phyloP scores from a whole-genome alignment of 2,888 invertebrate species.

The Lasioglossum figueresi region DNA sequence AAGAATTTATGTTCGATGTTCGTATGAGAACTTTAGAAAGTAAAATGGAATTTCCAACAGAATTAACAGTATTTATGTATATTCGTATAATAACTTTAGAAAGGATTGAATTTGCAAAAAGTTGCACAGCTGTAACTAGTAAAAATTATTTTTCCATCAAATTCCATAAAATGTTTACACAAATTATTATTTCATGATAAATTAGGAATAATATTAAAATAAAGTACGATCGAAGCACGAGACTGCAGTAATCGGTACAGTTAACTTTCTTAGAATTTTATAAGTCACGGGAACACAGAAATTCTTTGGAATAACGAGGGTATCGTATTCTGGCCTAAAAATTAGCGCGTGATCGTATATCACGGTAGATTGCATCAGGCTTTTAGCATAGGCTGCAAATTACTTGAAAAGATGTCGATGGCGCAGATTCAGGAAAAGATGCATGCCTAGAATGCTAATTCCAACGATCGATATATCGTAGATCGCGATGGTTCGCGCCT shows the following conservation, averaged over 20 bases:
- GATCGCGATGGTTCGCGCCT: constrained; percentile 65
- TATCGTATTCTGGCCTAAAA: background rate
- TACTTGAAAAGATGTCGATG: constrained; percentile 57
- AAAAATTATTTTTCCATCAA: too few species aligned
- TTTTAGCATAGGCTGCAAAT: constrained; percentile 53
- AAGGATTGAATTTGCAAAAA: background rate
- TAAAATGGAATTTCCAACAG: background rate
- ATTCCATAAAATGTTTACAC: too few species aligned
- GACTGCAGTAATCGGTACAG: too few species aligned
- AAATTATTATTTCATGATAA: too few species aligned
- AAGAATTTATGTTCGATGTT: background rate
- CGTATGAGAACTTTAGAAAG: too few species aligned
- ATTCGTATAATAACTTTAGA: background rate
- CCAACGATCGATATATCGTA: constrained; percentile 71
- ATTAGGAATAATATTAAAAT: too few species aligned
- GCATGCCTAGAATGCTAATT: constrained; percentile 79
- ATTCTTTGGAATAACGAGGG: background rate
- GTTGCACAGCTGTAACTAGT: background rate
- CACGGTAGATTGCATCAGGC: constrained; percentile 30
- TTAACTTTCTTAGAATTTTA: background rate
- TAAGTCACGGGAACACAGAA: background rate
- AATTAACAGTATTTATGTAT: background rate
- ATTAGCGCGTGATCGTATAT: constrained; percentile 33
- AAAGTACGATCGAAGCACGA: too few species aligned
- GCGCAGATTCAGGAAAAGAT: constrained; percentile 65